phyloP scores from a whole-genome alignment of 2,113 vertebrate species.

The Chrysemys picta region DNA sequence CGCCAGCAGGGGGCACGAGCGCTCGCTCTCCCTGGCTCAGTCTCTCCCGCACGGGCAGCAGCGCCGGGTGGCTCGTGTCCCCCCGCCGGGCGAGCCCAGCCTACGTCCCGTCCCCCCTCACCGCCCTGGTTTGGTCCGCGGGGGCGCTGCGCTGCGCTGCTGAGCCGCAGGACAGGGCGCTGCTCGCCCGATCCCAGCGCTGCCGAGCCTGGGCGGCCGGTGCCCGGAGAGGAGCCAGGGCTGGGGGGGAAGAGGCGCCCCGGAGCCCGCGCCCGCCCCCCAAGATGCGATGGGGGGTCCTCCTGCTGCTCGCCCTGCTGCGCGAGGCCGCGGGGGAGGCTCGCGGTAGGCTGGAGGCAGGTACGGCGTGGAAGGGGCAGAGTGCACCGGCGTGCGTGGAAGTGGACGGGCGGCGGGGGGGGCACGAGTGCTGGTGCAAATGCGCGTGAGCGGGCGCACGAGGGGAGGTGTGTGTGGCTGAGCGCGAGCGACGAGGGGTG shows the following conservation, averaged over 20 bases:
- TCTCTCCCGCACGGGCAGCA: not conserved
- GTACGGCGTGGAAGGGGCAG: conserved; percentile 15
- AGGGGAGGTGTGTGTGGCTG: too few relatives aligned
- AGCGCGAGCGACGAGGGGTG: too few relatives aligned
- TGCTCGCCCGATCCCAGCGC: not conserved
- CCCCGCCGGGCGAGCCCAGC: not conserved
- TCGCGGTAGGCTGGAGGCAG: conserved; percentile 34
- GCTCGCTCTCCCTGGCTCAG: not conserved
- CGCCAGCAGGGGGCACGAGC: not conserved
- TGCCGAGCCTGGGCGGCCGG: not conserved
- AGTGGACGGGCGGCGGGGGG: too few relatives aligned
- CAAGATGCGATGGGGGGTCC: conserved; percentile 52
- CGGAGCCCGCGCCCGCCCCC: not conserved
- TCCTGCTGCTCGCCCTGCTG: conserved; percentile 52
- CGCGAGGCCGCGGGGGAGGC: conserved; percentile 30
- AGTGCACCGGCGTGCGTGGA: not conserved
- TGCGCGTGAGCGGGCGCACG: too few relatives aligned
- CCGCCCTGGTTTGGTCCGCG: not conserved
- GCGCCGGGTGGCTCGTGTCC: not conserved
- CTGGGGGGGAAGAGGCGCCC: not conserved
- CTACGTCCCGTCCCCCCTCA: not conserved
- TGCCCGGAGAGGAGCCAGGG: not conserved
- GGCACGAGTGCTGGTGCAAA: too few relatives aligned
- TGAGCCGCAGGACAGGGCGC: not conserved
- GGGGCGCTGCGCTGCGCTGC: not conserved